A percentile compares a stretch with the other conserved stretches of the same genome.
Evolutionary conservation across 2,888 invertebrate species (phyloP).

Genomic region (Coremacera marginata): DNA sequence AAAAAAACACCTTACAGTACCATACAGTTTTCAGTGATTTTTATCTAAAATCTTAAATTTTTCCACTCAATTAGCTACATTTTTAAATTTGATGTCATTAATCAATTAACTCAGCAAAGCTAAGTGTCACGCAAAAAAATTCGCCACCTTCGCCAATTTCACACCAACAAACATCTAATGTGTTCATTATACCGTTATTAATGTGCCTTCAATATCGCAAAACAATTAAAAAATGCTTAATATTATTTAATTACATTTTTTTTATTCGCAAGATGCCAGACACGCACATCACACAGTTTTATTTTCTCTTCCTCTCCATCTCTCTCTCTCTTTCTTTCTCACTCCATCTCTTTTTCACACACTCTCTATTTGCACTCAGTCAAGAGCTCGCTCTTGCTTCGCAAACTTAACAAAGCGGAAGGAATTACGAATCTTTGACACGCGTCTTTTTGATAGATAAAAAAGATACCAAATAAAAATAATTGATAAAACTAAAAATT

Average conservation of each 20-base stretch:
- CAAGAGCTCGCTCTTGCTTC: background rate
- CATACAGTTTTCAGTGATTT: background rate
- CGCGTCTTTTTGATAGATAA: background rate
- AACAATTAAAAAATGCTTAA: conserved; percentile 32
- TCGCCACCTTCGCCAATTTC: too few relatives aligned
- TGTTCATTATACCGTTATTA: too few relatives aligned
- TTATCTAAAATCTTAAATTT: background rate
- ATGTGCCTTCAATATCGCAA: background rate
- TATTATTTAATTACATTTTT: background rate
- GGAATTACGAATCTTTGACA: background rate
- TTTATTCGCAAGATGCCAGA: background rate
- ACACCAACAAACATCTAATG: too few relatives aligned
- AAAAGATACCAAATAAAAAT: background rate
- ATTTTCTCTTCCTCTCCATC: too few relatives aligned
- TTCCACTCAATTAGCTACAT: too few relatives aligned
- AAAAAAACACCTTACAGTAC: too few relatives aligned
- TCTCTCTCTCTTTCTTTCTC: background rate
- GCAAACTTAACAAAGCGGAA: background rate
- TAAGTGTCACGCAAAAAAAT: too few relatives aligned
- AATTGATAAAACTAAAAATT: background rate
- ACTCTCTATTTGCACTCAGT: background rate
- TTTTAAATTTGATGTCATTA: too few relatives aligned
- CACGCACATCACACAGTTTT: background rate
- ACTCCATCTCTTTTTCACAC: background rate
- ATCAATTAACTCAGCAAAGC: too few relatives aligned